phyloP scores from a whole-genome alignment of 2,113 vertebrate genomes.

The Percopsis transmontana region DNA sequence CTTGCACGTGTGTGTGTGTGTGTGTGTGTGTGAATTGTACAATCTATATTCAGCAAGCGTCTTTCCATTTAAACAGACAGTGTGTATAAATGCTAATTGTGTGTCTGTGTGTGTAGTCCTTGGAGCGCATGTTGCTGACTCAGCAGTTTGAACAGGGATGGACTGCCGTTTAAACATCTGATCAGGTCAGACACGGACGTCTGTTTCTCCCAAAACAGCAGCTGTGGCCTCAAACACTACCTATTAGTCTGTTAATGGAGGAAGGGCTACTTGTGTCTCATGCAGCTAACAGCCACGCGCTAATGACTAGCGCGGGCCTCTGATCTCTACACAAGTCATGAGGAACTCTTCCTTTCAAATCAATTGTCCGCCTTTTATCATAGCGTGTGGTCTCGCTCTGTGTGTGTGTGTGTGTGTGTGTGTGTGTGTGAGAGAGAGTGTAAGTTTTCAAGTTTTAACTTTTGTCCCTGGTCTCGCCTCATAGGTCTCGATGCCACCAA shows the following conservation, averaged over 20 bases:
- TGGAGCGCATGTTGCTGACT: neutral
- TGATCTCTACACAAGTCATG: neutral
- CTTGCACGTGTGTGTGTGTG: slow-evolving; percentile 2
- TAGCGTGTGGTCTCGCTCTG: neutral
- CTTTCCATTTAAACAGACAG: too few species aligned
- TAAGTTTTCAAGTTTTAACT: neutral
- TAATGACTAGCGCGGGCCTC: neutral
- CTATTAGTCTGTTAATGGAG: neutral
- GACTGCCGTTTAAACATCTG: neutral
- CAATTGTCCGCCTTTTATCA: too few species aligned
- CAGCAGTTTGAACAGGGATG: neutral
- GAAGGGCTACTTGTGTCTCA: neutral
- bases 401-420: neutral
- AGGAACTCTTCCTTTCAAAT: neutral
- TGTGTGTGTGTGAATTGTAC: slow-evolving; percentile 15
- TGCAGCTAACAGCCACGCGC: neutral
- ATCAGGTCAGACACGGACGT: neutral
- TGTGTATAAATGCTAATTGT: too few species aligned
- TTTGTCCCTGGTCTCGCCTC: slow-evolving; percentile 8
- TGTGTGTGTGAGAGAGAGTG: too few species aligned
- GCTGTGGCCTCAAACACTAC: neutral
- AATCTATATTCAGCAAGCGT: slow-evolving; percentile 25
- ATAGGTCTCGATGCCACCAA: slow-evolving; percentile 90
- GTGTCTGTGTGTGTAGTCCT: too few species aligned
- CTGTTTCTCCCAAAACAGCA: neutral